phyloP scores from a whole-genome alignment of 2,888 invertebrate species.

The Drosophila borborema region DNA sequence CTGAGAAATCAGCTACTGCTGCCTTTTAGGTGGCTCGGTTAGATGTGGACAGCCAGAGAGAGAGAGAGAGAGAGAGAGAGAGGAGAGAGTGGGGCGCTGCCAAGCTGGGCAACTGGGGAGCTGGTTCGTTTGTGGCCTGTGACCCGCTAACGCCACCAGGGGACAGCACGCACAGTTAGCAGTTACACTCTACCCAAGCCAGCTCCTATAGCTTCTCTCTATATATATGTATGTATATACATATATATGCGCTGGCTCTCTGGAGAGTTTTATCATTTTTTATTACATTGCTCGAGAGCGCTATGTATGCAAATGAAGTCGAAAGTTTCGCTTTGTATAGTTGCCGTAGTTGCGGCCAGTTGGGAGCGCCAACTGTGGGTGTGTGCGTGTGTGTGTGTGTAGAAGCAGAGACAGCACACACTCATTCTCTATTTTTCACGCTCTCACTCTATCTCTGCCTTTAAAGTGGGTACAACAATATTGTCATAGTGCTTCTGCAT shows the following conservation, averaged over 20 bases:
- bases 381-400: not conserved
- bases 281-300: slow-evolving; percentile 82
- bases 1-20: slow-evolving; percentile 78
- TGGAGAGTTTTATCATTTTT: slow-evolving; percentile 83
- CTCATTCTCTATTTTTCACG: not conserved
- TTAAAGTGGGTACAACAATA: slow-evolving; percentile 24
- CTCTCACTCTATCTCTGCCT: not conserved
- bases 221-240: not conserved
- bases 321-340: slow-evolving; percentile 78
- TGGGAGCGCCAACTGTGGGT: slow-evolving; percentile 30
- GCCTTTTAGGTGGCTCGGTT: slow-evolving; percentile 64
- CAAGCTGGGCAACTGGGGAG: slow-evolving; percentile 44
- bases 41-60: slow-evolving; percentile 12
- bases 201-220: not conserved
- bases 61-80: no score
- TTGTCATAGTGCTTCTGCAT: slow-evolving; percentile 37
- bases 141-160: slow-evolving; percentile 61
- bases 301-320: slow-evolving; percentile 84
- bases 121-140: slow-evolving; percentile 69
- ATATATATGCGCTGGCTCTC: slow-evolving; percentile 43
- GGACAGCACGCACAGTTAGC: slow-evolving; percentile 73
- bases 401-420: not conserved
- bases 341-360: slow-evolving; percentile 61
- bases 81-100: not conserved
- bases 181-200: slow-evolving; percentile 18